These are phyloP conservation scores for Yoshiicerus persimilis DNA, from an alignment of 1,140 invertebrate genomes.

Conservation along the genomic window DNA sequence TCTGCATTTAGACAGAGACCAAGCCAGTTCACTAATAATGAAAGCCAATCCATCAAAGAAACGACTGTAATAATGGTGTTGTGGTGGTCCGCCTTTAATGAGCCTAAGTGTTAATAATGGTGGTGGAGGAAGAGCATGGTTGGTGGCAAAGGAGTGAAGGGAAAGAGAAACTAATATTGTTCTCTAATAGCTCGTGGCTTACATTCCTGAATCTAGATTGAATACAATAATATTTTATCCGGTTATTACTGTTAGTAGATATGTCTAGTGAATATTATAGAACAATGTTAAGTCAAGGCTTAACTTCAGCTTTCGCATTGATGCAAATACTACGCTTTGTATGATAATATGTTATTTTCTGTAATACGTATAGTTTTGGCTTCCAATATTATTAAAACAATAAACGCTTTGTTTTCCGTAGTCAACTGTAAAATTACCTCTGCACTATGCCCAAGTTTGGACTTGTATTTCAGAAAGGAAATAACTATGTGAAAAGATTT, in stretches of 20 bases:
- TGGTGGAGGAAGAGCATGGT: background rate
- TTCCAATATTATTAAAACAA: background rate
- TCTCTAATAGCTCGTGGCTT: background rate
- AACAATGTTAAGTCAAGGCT: background rate
- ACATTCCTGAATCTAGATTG: constrained; percentile 14
- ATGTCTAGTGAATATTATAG: background rate
- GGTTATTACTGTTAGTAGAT: background rate
- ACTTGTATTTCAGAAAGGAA: background rate
- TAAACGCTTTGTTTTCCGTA: background rate
- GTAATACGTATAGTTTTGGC: background rate
- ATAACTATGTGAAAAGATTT: background rate
- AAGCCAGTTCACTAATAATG: background rate
- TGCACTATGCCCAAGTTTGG: background rate
- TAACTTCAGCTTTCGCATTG: background rate
- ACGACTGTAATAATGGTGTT: constrained; percentile 22
- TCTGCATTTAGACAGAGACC: background rate
- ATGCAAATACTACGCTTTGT: background rate
- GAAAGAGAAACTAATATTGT: background rate
- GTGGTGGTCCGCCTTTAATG: constrained; percentile 20
- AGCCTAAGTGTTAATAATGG: constrained; percentile 22
- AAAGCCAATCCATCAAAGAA: constrained; percentile 9
- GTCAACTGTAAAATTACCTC: background rate
- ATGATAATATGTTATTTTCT: background rate
- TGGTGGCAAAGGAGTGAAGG: background rate
- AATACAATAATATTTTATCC: constrained; percentile 17